Evolutionary conservation across 1,140 invertebrate genomes (phyloP), one percentile per base, ranked within the genome.

Genomic region (Procambarus virginalis): DNA sequence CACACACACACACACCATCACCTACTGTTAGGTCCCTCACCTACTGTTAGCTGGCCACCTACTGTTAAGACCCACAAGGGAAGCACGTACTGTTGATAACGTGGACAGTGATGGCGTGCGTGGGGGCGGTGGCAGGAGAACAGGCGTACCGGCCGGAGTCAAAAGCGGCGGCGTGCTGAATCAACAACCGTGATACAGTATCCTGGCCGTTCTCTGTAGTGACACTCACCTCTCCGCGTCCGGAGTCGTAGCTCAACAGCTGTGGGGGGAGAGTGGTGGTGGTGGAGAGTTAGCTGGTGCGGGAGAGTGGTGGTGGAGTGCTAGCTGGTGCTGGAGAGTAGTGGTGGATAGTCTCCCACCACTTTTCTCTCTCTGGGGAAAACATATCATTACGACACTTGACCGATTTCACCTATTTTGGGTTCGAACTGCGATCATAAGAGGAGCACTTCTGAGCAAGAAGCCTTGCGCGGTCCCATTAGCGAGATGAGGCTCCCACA

Each of bases 101-200:
- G 93, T 97, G 97, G 87, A 97, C 97, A 89, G 95, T 95, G 75
- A 97, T 96, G n/a, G 96, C 96, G 93, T 96, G 96, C 10, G 96
- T 95, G 92, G 97, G 97, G 48, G 97, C 97, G 93, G 97, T 97
- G 80, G 97, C 97, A 10, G 97, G 97, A 91, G 96, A 95, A 94
- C 97, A 98, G 73, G 96, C 97, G 94, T 97, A 98, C 2, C 94
- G 94, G 14, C 91, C 93, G 5, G 93, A 93, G 86, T 93, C 92
- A 94, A 51, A 91, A 58, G 94, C 93, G 55, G 93, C 93, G 77
- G 97, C 97, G 91, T 96, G 95, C n/a, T 96, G 96, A 93, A 98
- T 97, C 84, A 97, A 95, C 92, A 98, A 95, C 91, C 96, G 95
- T 90, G 96, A 97, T 86, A 96, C 97, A 81, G 97, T 95, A 49